Percentiles rank a stretch among this genome's conserved stretches.
Conservation (phyloP, 2,888 invertebrate species). For the Eugnorisma glareosa region DNA sequence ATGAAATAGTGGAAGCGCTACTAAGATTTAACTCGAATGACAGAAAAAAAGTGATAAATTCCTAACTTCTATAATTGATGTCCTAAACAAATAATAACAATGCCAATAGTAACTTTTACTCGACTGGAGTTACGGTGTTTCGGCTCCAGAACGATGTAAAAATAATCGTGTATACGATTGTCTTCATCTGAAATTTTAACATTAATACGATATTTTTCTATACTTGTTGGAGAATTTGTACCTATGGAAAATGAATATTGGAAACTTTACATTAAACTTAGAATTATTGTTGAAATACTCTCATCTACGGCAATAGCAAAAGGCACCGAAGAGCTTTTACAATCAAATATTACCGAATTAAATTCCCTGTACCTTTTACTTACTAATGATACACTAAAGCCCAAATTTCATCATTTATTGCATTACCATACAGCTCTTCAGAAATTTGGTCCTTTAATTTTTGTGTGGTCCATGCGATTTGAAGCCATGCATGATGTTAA, state of each 20-base stretch:
- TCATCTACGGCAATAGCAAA: neutral
- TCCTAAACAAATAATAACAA: too few relatives aligned
- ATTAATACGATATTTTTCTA: neutral
- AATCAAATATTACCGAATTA: neutral
- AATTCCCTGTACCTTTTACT: neutral
- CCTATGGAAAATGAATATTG: neutral
- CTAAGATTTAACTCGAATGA: too few relatives aligned
- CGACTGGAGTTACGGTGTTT: too few relatives aligned
- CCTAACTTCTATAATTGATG: too few relatives aligned
- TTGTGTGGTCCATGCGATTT: neutral
- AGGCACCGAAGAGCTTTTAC: neutral
- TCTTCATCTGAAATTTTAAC: conserved; percentile 2
- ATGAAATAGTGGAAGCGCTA: too few relatives aligned
- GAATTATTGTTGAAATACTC: neutral
- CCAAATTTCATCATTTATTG: neutral
- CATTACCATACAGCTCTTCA: neutral
- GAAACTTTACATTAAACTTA: neutral
- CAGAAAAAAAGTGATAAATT: too few relatives aligned
- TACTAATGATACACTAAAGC: neutral
- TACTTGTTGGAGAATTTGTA: neutral
- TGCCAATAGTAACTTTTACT: too few relatives aligned
- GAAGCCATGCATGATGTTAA: neutral
- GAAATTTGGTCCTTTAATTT: neutral
- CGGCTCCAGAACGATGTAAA: too few relatives aligned
- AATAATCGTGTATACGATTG: too few relatives aligned